A percentile compares a stretch with the other conserved stretches of the same genome.
Evolutionary conservation across 2,888 invertebrate species (phyloP).

Genomic region (Ochlodes sylvanus): DNA sequence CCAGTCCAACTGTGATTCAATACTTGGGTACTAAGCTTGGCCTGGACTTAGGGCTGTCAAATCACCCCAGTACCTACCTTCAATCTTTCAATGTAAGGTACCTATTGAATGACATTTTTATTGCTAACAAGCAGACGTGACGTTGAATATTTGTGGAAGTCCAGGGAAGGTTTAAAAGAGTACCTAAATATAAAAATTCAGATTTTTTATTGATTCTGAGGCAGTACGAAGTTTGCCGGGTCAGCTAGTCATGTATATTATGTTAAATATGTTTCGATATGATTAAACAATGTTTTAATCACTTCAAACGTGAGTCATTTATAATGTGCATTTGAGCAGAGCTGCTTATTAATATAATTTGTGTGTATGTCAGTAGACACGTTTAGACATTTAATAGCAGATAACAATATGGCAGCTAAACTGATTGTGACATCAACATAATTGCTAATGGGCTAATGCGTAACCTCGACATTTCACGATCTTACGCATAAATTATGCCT

Average conservation of each 20-base stretch:
- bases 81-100: no score
- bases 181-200: no score
- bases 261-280: not conserved
- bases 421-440: slow-evolving; percentile 32
- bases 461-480: slow-evolving; percentile 29
- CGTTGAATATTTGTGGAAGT: no score
- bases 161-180: no score
- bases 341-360: not conserved
- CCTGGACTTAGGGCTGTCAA: not conserved
- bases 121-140: no score
- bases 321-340: not conserved
- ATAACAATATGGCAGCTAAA: slow-evolving; percentile 21
- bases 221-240: no score
- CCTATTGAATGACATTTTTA: no score
- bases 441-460: slow-evolving; percentile 15
- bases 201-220: no score
- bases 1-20: slow-evolving; percentile 47
- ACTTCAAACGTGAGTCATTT: not conserved
- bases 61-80: no score
- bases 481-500: slow-evolving; percentile 8
- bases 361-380: slow-evolving; percentile 5
- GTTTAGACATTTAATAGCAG: slow-evolving; percentile 8
- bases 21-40: slow-evolving; percentile 25
- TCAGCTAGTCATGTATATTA: no score
- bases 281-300: no score